Base-by-base conservation (phyloP, 2,888 invertebrate genomes). In the Cerastis rubricosa region DNA sequence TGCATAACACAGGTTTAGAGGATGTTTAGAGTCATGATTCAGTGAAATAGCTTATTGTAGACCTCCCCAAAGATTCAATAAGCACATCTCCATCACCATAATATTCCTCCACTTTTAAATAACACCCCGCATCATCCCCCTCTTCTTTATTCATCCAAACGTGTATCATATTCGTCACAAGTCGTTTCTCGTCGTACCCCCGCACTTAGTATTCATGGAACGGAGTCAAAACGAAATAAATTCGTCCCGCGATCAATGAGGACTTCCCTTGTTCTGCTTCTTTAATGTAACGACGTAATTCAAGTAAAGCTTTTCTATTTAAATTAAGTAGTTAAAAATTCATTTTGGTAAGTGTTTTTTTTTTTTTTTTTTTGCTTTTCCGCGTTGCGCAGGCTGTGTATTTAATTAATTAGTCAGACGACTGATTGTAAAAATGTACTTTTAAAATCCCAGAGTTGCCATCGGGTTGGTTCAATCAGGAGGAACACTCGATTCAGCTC, bases 201-300 rank as follows among this genome's bases (percentile, higher is more conserved):
- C 67, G 47, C 63, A 51, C 72, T 86, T 86, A 84, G 76, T 84
- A 86, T 86, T 87, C 86, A 87, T 45, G 67, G 54, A 49, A 61
- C 51, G 66, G 57, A 69, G 65, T 68, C 73, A 66, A 76, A 83
- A 74, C 59, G 81, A 81, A 86, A 86, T 85, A 87, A 86, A 87
- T 87, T 87, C 85, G 68, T 81, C 71, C 45, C 59, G 45, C 72
- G 80, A 86, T 77, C 85, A 80, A 78, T 76, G 80, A 64, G 71
- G 67, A 29, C 69, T 69, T 80, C 78, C 69, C 85, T 71, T 73
- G 72, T 73, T 71, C 67, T 69, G 72, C 71, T 68, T 51, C 70
- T 77, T 67, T 69, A 73, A 80, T 74, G 57, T 79, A 43, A 47
- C 19, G 51, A 71, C 47, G 74, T 77, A 80, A 76, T 85, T 80